Evolutionary conservation across 1,140 invertebrate genomes (phyloP).

Genomic region (Microplitis demolitor): DNA sequence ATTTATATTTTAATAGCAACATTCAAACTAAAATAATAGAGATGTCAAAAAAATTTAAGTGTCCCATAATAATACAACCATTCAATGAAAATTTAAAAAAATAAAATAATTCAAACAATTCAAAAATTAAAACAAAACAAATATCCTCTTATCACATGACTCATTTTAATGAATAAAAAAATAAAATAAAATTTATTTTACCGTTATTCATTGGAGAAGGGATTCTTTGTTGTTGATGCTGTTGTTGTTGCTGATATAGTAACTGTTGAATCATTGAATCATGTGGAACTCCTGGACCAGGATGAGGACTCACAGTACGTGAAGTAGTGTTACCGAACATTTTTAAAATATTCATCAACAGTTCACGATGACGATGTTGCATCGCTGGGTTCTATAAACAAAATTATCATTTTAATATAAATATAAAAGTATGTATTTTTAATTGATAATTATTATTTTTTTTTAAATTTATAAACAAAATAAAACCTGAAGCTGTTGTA

Average conservation of each 20-base stretch:
- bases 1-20: background rate
- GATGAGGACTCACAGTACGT: conserved; percentile 63
- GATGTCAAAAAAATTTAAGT: conserved; percentile 5
- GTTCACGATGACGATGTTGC: conserved; percentile 73
- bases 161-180: background rate
- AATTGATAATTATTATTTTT: background rate
- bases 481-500: conserved; percentile 70
- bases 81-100: background rate
- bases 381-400: conserved; percentile 67
- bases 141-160: background rate
- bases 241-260: conserved; percentile 50
- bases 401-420: background rate
- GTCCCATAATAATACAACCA: background rate
- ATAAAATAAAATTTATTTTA: conserved; percentile 32
- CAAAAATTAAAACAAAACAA: background rate
- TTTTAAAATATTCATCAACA: conserved; percentile 73
- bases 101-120: too few relatives aligned
- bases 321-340: conserved; percentile 59
- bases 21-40: background rate
- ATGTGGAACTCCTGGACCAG: conserved; percentile 44
- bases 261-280: conserved; percentile 58
- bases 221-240: conserved; percentile 55
- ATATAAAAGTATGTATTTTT: background rate
- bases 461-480: background rate
- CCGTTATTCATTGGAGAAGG: conserved; percentile 62